Percentiles rank a stretch among this genome's conserved stretches.
Conservation (phyloP, 2,113 vertebrate genomes). For the Phocoena sinus region DNA sequence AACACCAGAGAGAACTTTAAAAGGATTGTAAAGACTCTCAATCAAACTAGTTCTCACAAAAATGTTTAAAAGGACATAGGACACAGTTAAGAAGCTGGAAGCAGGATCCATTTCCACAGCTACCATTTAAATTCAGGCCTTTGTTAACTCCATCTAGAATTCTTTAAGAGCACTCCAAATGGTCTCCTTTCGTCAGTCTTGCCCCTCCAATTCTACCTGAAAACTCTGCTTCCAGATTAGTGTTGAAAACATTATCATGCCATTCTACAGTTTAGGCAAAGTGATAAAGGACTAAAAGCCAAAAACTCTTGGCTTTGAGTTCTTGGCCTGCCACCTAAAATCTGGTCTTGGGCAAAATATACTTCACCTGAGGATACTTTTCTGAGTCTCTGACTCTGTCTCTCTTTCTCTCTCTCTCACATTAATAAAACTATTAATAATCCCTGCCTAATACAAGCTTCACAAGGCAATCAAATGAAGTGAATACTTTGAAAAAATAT, state of each 20-base stretch:
- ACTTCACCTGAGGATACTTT: background rate
- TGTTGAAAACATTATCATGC: background rate
- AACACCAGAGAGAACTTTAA: conserved; percentile 74
- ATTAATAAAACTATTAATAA: background rate
- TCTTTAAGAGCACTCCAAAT: background rate
- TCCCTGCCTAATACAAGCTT: background rate
- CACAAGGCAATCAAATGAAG: background rate
- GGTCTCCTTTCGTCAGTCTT: background rate
- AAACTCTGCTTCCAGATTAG: conserved; percentile 29
- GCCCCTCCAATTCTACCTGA: background rate
- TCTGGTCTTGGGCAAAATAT: background rate
- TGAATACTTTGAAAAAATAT: background rate
- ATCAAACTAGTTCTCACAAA: conserved; percentile 68
- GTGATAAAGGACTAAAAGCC: background rate
- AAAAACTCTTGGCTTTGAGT: background rate
- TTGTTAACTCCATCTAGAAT: conserved; percentile 21
- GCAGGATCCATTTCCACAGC: conserved; percentile 55
- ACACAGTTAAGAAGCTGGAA: conserved; percentile 55
- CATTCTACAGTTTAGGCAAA: background rate
- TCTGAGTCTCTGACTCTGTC: background rate
- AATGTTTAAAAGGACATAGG: conserved; percentile 61
- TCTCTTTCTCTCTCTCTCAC: background rate
- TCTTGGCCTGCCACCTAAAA: background rate
- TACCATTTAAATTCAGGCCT: conserved; percentile 50
- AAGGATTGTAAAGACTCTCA: conserved; percentile 72